Evolutionary conservation across 2,888 invertebrate species (phyloP), one percentile per base, ranked within the genome.

Genomic region (Carabus problematicus): DNA sequence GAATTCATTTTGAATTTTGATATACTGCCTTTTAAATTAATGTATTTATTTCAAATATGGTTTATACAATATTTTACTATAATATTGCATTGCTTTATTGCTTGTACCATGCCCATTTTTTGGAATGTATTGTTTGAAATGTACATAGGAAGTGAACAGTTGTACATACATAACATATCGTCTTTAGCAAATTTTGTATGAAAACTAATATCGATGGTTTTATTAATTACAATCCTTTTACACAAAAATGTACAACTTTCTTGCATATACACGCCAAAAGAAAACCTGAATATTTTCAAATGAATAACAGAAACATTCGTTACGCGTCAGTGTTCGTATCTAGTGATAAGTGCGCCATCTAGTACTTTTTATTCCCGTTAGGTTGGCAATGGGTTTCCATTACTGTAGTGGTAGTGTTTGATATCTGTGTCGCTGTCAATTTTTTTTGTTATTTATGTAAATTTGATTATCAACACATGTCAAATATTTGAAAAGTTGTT

Each of bases 21-120:
- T 62, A 69, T 69, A 69, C 69, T 69, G 69, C 69, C 69, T 69
- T 69, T 69, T 69, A 69, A 69, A 69, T 69, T 69, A 62, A 69
- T 69, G 69, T 69, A 69, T 69, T 69, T 69, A 69, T 69, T 69
- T 69, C 56, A 55, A 69, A 47, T 69, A 68, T 69, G 69, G 60
- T 69, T 69, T 69, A 62, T 69, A 69, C 69, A 56, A 69, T 69
- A 69, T 69, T 69, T 69, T 69, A 69, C 55, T 69, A 69, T 18
- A 16, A 55, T 56, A 56, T 59, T 47, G 43, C 40, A 55, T 60
- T 67, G 59, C 42, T 54, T 67, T 56, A 43, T 60, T 67, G 52
- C 42, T 67, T 67, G 67, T 60, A 60, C 60, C 67, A 60, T 60
- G 60, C 43, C 60, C 47, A 12, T 47, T 52, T 58, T 59, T 60